A percentile compares a stretch with the other conserved stretches of the same genome.
phyloP scores from a whole-genome alignment of 2,113 vertebrate genomes.

The Paraplagusia blochii region DNA sequence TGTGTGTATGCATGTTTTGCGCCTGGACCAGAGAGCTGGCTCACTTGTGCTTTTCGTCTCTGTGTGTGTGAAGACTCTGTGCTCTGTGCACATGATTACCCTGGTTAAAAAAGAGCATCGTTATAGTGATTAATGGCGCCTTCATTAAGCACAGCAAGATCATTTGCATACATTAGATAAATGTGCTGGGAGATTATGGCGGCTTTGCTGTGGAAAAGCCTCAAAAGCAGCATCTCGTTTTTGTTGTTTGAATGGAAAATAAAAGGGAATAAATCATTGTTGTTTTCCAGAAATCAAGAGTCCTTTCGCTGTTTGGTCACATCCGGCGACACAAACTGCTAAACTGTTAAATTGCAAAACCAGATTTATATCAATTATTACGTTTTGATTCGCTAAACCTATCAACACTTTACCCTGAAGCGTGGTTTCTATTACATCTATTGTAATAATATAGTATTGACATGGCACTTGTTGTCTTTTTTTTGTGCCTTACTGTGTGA shows the following conservation, averaged over 20 bases:
- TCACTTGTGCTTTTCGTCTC: neutral
- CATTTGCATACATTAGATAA: slow-evolving; percentile 80
- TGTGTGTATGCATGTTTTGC: slow-evolving; percentile 29
- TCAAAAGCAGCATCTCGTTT: slow-evolving; percentile 36
- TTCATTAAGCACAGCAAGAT: slow-evolving; percentile 76
- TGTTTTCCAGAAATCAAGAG: no score
- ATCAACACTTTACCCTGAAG: slow-evolving; percentile 2
- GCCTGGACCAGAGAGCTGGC: neutral
- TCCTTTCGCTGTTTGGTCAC: no score
- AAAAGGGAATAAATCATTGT: neutral
- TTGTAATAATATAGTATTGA: neutral
- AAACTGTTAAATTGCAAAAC: no score
- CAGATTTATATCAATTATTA: no score
- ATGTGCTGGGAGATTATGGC: slow-evolving; percentile 66
- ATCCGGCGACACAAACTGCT: no score
- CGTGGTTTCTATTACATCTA: slow-evolving; percentile 19
- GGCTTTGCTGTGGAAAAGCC: slow-evolving; percentile 51
- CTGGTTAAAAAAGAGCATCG: slow-evolving; percentile 76
- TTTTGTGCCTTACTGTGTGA: slow-evolving; percentile 3
- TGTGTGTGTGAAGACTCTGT: slow-evolving; percentile 7
- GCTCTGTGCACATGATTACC: slow-evolving; percentile 66
- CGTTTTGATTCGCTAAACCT: no score
- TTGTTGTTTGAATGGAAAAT: slow-evolving; percentile 24
- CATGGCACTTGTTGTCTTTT: neutral
- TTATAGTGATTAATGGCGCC: slow-evolving; percentile 80